Conservation (phyloP, 2,888 invertebrate genomes). For the Hirtodrosophila cameraria region DNA sequence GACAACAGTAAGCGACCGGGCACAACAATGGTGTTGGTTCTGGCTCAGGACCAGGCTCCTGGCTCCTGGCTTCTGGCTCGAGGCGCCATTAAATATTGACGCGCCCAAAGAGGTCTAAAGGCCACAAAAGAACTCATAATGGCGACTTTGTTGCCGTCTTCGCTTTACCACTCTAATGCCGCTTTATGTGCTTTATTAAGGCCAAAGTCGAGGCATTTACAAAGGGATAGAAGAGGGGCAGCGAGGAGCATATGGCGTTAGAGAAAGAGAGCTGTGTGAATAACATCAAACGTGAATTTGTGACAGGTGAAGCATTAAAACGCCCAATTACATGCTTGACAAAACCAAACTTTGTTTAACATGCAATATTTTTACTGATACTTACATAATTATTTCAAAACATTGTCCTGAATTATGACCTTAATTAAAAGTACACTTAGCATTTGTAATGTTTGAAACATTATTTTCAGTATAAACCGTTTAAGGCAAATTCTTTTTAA, state of each 20-base stretch:
- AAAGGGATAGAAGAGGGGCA: conserved; percentile 1
- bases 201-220: conserved; percentile 29
- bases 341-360: conserved; percentile 40
- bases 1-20: conserved; percentile 7
- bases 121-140: conserved; percentile 79
- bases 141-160: conserved; percentile 58
- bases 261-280: conserved; percentile 17
- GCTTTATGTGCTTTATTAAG: conserved; percentile 71
- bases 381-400: conserved; percentile 15
- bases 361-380: not conserved
- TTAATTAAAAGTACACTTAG: not conserved
- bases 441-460: not conserved
- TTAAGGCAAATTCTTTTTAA: no score
- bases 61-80: conserved; percentile 50
- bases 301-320: conserved; percentile 75
- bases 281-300: conserved; percentile 63
- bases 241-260: not conserved
- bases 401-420: conserved; percentile 16
- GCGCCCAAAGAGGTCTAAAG: conserved; percentile 71
- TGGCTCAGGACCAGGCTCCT: conserved; percentile 7
- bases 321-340: conserved; percentile 60
- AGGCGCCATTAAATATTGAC: conserved; percentile 73
- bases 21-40: conserved; percentile 36
- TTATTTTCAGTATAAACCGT: no score
- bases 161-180: conserved; percentile 68